These are phyloP conservation scores for Carollia perspicillata DNA, from an alignment of 2,113 vertebrate species.

Conservation along the genomic window DNA sequence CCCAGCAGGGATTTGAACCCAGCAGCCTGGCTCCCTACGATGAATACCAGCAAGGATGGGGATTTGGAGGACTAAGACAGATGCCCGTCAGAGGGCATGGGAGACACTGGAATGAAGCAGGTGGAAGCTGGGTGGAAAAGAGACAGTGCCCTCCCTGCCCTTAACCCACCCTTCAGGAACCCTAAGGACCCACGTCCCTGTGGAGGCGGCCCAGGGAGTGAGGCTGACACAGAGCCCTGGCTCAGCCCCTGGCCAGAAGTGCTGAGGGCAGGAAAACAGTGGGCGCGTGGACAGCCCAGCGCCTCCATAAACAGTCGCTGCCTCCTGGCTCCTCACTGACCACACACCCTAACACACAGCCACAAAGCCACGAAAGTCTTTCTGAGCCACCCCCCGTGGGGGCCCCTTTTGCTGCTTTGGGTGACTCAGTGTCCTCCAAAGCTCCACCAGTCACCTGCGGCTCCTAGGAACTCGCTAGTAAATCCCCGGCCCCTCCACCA, in stretches of 20 bases:
- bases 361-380: background rate
- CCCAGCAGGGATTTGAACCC: background rate
- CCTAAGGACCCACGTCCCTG: background rate
- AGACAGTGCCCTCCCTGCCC: background rate
- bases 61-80: background rate
- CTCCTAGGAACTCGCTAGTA: background rate
- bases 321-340: fast-evolving
- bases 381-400: fast-evolving
- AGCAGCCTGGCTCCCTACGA: background rate
- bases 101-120: background rate
- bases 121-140: no score
- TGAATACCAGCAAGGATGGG: background rate
- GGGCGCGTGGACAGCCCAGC: fast-evolving
- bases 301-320: fast-evolving
- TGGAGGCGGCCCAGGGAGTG: background rate
- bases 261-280: background rate
- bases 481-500: background rate
- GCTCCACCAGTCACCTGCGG: background rate
- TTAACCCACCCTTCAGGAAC: fast-evolving
- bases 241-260: fast-evolving
- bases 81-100: background rate
- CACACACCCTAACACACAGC: fast-evolving
- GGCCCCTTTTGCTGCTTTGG: background rate
- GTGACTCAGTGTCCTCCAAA: background rate
- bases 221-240: background rate